Percentiles rank a stretch among this genome's conserved stretches.
Conservation (phyloP, 2,113 vertebrate genomes). For the Indri indri region DNA sequence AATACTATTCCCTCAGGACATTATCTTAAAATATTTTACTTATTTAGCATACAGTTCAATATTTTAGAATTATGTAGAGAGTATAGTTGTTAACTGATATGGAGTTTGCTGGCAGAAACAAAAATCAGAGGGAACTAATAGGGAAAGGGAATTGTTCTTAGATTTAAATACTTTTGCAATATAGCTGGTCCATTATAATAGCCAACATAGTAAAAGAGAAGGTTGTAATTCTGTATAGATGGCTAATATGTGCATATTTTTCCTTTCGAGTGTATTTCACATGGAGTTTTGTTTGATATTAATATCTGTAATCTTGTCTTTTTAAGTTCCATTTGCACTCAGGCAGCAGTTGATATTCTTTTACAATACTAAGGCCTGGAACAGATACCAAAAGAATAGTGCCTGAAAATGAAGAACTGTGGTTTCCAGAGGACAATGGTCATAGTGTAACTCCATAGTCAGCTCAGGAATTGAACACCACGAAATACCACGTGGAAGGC, state of each 20-base stretch:
- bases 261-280: slow-evolving; percentile 30
- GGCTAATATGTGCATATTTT: slow-evolving; percentile 37
- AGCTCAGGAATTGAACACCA: neutral
- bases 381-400: neutral
- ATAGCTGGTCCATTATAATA: slow-evolving; percentile 39
- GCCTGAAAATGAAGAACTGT: neutral
- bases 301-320: neutral
- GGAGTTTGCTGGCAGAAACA: slow-evolving; percentile 41
- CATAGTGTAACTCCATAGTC: neutral
- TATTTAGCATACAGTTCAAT: slow-evolving; percentile 73
- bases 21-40: slow-evolving; percentile 79
- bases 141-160: slow-evolving; percentile 52
- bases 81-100: slow-evolving; percentile 49
- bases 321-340: neutral
- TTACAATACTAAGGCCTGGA: neutral
- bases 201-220: slow-evolving; percentile 3
- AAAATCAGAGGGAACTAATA: slow-evolving; percentile 51
- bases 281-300: slow-evolving; percentile 36
- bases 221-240: slow-evolving; percentile 35
- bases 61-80: slow-evolving; percentile 72
- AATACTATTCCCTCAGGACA: slow-evolving; percentile 69
- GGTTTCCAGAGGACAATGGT: neutral
- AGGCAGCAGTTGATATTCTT: neutral
- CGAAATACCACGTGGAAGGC: rapidly evolving
- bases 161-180: slow-evolving; percentile 42